Conservation (phyloP, 2,113 vertebrate genomes). For the Lonchura striata region DNA sequence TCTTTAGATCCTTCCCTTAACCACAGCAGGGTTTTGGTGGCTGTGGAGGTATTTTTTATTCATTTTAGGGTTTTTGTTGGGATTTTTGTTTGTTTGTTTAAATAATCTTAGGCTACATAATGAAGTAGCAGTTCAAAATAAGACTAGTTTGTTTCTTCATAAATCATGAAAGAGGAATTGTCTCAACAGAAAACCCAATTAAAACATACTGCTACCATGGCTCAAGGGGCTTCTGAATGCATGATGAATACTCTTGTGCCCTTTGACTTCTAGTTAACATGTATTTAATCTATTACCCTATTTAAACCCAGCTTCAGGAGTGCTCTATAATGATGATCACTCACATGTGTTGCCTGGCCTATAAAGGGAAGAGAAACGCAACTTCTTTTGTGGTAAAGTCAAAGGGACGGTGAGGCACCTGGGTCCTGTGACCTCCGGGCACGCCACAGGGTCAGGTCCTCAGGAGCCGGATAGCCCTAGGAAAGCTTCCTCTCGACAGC, state of each 20-base stretch:
- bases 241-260: not conserved
- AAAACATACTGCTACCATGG: not conserved
- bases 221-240: not conserved
- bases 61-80: not conserved
- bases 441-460: too few relatives aligned
- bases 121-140: constrained; percentile 56
- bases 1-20: not conserved
- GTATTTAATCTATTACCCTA: constrained; percentile 26
- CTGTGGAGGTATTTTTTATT: not conserved
- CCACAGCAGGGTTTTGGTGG: not conserved
- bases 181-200: constrained; percentile 52
- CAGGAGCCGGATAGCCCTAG: too few relatives aligned
- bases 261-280: constrained; percentile 48
- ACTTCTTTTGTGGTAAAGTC: not conserved
- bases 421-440: too few relatives aligned
- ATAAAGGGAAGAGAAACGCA: not conserved
- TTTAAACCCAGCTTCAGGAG: not conserved
- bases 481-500: too few relatives aligned
- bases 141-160: constrained; percentile 52
- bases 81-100: not conserved
- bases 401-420: too few relatives aligned
- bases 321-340: not conserved
- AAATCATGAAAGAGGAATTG: constrained; percentile 35
- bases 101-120: constrained; percentile 24
- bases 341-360: not conserved